Evolutionary conservation across 64 coral and sea anemone genomes (phyloP).

Genomic region (Stichodactyla helianthus): DNA sequence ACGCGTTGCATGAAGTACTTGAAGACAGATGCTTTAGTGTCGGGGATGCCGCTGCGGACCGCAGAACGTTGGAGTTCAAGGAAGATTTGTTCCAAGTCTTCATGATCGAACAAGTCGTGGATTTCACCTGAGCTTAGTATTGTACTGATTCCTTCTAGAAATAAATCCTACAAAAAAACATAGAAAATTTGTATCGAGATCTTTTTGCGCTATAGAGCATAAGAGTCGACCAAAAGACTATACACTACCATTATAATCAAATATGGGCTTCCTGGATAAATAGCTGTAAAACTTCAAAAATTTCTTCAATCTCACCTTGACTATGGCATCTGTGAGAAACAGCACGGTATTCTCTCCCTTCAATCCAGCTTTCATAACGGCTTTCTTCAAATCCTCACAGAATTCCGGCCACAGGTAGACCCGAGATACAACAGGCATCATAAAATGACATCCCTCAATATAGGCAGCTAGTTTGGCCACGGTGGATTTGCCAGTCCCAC

Average conservation of each 20-base stretch:
- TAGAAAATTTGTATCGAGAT: background rate
- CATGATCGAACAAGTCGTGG: conserved; percentile 67
- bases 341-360: conserved; percentile 76
- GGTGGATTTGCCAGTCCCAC: conserved; percentile 89
- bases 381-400: conserved; percentile 86
- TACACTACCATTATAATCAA: too few relatives aligned
- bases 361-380: conserved; percentile 54
- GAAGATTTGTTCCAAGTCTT: conserved; percentile 80
- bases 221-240: too few relatives aligned
- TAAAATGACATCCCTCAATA: conserved; percentile 77
- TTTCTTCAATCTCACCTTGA: conserved; percentile 50
- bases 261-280: too few relatives aligned
- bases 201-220: background rate
- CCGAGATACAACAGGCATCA: conserved; percentile 54
- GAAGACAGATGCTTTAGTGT: conserved; percentile 79
- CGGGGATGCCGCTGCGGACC: conserved; percentile 33
- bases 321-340: conserved; percentile 71
- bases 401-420: conserved; percentile 72
- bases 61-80: conserved; percentile 66
- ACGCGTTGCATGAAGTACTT: conserved; percentile 79
- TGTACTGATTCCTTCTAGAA: conserved; percentile 89
- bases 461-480: conserved; percentile 90
- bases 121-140: conserved; percentile 69
- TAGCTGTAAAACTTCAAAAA: background rate
- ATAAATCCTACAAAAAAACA: conserved; percentile 52